A percentile compares a stretch with the other conserved stretches of the same genome.
Evolutionary conservation across 92 coral and sea anemone genomes (phyloP).

Genomic region (Phenganax subtilis): DNA sequence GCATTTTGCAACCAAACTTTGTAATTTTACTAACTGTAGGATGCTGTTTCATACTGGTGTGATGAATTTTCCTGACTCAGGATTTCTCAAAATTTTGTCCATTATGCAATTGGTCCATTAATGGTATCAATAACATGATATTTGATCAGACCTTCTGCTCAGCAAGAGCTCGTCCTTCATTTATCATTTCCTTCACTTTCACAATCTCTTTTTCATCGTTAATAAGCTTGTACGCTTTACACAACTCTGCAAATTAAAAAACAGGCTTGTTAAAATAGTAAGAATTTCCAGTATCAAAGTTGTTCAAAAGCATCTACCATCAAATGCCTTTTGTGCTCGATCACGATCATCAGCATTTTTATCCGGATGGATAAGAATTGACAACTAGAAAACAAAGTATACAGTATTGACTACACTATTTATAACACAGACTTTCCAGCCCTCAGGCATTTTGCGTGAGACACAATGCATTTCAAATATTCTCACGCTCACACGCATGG

Average conservation of each 20-base stretch:
- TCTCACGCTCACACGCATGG: too few relatives aligned
- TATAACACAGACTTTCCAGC: too few relatives aligned
- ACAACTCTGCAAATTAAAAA: conserved; percentile 61
- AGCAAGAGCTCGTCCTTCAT: conserved; percentile 88
- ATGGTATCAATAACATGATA: too few relatives aligned
- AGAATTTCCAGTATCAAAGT: background rate
- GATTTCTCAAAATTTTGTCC: background rate
- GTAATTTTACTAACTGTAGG: too few relatives aligned
- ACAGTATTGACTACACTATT: too few relatives aligned
- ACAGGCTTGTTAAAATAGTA: background rate
- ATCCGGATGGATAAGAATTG: conserved; percentile 95
- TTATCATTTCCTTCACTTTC: conserved; percentile 74
- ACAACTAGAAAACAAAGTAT: conserved; percentile 55
- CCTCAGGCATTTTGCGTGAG: too few relatives aligned
- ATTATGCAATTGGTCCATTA: background rate
- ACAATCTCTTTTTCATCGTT: conserved; percentile 77
- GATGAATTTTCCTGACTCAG: too few relatives aligned
- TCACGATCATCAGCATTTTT: conserved; percentile 85
- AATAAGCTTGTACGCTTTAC: conserved; percentile 62
- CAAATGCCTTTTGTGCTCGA: conserved; percentile 92
- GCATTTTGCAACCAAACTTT: too few relatives aligned
- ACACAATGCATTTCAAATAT: too few relatives aligned
- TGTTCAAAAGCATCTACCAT: conserved; percentile 52
- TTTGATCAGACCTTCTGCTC: conserved; percentile 60
- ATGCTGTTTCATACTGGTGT: too few relatives aligned